Evolutionary conservation across 2,113 vertebrate species (phyloP).

Genomic region (Edolisoma coerulescens): DNA sequence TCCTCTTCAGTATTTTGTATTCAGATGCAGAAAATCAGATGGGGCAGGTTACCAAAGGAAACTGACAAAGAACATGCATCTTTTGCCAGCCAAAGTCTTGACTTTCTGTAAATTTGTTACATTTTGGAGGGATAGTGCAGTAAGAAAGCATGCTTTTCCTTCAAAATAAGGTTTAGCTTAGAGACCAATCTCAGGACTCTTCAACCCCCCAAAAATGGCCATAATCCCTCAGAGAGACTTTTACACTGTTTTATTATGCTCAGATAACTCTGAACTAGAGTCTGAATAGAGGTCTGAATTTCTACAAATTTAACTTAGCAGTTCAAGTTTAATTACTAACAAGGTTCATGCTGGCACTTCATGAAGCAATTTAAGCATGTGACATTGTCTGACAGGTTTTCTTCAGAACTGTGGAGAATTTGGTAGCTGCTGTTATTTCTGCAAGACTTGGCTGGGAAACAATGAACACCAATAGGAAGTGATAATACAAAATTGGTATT

Average conservation of each 20-base stretch:
- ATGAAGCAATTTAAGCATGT: background rate
- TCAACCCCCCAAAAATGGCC: background rate
- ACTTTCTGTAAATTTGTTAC: background rate
- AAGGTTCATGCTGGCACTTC: background rate
- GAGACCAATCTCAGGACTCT: background rate
- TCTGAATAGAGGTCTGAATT: background rate
- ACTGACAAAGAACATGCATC: background rate
- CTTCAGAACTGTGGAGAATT: background rate
- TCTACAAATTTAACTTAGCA: background rate
- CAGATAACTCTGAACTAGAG: background rate
- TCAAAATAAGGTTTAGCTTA: background rate
- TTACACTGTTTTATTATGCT: background rate
- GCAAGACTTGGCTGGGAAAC: background rate
- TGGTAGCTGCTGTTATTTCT: background rate
- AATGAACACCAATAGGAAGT: background rate
- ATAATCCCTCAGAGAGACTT: background rate
- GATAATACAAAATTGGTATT: background rate
- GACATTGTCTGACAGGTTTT: background rate
- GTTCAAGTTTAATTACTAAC: background rate
- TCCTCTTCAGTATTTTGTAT: background rate
- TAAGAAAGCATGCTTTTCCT: background rate
- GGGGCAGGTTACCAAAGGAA: background rate
- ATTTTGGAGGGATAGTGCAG: background rate
- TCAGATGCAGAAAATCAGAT: background rate
- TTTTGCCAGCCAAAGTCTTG: background rate